phyloP scores from a whole-genome alignment of 2,113 vertebrate species.

The Prunella himalayana region DNA sequence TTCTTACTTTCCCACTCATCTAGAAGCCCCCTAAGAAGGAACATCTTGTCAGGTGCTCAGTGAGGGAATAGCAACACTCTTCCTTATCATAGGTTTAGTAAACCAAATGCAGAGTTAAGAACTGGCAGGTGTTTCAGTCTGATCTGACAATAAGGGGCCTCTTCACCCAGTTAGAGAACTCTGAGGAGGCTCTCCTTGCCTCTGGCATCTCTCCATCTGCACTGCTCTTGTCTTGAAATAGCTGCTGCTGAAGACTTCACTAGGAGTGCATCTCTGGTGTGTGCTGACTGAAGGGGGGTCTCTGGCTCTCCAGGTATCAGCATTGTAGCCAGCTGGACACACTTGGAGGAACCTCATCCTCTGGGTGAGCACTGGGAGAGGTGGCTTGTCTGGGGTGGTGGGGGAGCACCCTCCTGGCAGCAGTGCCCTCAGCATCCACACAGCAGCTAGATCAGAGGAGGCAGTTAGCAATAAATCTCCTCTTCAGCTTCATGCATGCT shows the following conservation, averaged over 20 bases:
- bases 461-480: background rate
- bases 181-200: background rate
- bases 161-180: background rate
- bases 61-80: background rate
- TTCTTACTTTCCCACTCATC: background rate
- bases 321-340: background rate
- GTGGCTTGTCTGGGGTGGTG: background rate
- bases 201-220: background rate
- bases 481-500: background rate
- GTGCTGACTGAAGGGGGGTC: background rate
- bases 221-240: background rate
- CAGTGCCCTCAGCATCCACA: rapidly evolving
- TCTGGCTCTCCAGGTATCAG: background rate
- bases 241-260: background rate
- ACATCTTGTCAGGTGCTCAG: background rate
- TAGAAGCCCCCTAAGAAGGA: background rate
- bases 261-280: background rate
- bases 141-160: background rate
- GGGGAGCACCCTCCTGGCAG: background rate
- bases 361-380: background rate
- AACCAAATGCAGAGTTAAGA: background rate
- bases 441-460: background rate
- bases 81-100: background rate
- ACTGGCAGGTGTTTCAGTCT: background rate
- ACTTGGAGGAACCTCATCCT: background rate